Evolutionary conservation across 1,140 invertebrate species (phyloP), one percentile per base, ranked within the genome.

Genomic region (Eueides isabella): DNA sequence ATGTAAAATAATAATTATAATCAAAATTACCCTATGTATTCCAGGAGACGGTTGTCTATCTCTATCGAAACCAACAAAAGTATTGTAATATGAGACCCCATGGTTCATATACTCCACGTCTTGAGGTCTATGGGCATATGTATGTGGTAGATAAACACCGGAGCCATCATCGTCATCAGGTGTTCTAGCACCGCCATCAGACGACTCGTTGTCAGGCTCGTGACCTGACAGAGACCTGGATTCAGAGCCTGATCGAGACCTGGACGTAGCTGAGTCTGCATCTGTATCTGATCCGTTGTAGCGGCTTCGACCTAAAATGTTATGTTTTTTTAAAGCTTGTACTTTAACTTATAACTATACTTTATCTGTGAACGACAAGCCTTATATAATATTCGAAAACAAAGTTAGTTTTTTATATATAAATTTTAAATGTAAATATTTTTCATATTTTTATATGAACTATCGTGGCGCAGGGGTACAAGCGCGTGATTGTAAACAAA

Each of bases 191-290:
- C 95, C 93, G 82, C 95, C 94, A 88, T 96, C 95, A 0, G 95
- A 96, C 81, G 95, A 95, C 90, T 96, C 95, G 89, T 96, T 96
- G 82, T 96, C 95, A 30, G 95, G 95, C 85, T 96, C 95, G 89
- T 96, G 95, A 0, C 95, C 94, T 12, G 94, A 94, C 16, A 94
- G 85, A 16, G 94, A 95, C 12, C 94, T 93, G 0, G 89, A 90
- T 35, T 86, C 86, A 12, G 92, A 93, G 0, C 88, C 87, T 48
- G 89, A 90, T 2, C 86, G 80, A 26, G 87, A 92, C 0, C 85
- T 82, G 1, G 90, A 89, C 29, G 90, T 91, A 12, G 89, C 92
- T 14, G 94, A 94, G 74, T 94, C 93, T 65, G 85, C 91, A 72
- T 95, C 95, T 28, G 95, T 95, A 44, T 86, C 89, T 0, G 86